Evolutionary conservation across 1,140 invertebrate genomes (phyloP).

Genomic region (Stegodyphus mimosarum): DNA sequence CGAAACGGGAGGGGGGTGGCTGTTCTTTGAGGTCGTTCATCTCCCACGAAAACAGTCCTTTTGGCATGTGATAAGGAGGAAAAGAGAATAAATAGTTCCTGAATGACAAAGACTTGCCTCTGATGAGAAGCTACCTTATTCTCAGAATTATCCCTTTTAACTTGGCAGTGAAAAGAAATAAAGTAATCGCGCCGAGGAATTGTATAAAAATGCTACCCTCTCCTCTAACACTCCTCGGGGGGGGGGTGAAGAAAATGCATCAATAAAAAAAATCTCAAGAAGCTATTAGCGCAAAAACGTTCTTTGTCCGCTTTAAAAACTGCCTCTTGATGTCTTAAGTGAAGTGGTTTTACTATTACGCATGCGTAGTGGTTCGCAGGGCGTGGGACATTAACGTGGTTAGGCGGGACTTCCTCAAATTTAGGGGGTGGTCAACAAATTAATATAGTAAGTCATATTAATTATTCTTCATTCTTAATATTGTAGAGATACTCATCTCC

Average conservation of each 20-base stretch:
- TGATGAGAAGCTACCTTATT: slow-evolving; percentile 40
- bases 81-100: neutral
- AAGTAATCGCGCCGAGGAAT: neutral
- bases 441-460: too few species aligned
- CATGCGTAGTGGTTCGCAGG: slow-evolving; percentile 20
- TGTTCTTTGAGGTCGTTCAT: neutral
- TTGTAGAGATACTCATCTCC: too few species aligned
- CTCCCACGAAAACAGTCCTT: neutral
- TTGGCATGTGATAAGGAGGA: neutral
- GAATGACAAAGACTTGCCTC: slow-evolving; percentile 31
- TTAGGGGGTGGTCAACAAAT: too few species aligned
- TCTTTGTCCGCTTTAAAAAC: slow-evolving; percentile 19
- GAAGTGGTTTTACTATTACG: neutral
- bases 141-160: slow-evolving; percentile 18
- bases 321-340: neutral
- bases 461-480: too few species aligned
- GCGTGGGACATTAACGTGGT: slow-evolving; percentile 12
- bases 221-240: too few species aligned
- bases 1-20: neutral
- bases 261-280: slow-evolving; percentile 16
- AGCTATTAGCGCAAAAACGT: slow-evolving; percentile 50
- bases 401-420: too few species aligned
- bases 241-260: neutral
- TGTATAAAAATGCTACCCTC: neutral
- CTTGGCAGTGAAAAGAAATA: neutral